Evolutionary conservation across 2,113 vertebrate genomes (phyloP).

Genomic region (Hirundichthys speculiger): DNA sequence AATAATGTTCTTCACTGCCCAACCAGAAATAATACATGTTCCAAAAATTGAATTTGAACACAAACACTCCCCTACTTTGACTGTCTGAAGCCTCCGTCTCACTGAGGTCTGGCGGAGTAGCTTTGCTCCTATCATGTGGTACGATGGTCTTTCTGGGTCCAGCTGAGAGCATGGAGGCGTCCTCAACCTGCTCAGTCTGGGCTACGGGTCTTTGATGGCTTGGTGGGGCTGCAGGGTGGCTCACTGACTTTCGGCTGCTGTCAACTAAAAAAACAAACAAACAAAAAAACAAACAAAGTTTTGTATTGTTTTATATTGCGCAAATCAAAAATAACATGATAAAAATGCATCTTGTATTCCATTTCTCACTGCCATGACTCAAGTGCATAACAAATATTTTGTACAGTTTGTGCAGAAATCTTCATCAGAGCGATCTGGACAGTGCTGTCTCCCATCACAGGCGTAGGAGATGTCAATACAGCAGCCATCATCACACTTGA

Average conservation of each 20-base stretch:
- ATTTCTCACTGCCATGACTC: too few species aligned
- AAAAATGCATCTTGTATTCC: too few species aligned
- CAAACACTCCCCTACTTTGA: slow-evolving; percentile 70
- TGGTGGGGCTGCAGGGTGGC: slow-evolving; percentile 62
- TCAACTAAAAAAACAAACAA: slow-evolving; percentile 84
- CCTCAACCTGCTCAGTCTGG: slow-evolving; percentile 44
- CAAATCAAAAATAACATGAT: too few species aligned
- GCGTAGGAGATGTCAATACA: slow-evolving; percentile 94
- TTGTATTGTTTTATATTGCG: too few species aligned
- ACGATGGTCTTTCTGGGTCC: slow-evolving; percentile 66
- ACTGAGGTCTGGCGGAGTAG: slow-evolving; percentile 63
- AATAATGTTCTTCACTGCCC: background rate
- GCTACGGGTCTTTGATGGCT: slow-evolving; percentile 56
- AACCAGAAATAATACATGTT: background rate
- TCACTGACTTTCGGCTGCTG: slow-evolving; percentile 80
- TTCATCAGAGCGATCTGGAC: slow-evolving; percentile 93
- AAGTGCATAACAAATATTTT: slow-evolving; percentile 43
- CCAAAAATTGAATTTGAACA: background rate
- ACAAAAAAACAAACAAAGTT: slow-evolving; percentile 8
- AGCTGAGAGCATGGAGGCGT: slow-evolving; percentile 48
- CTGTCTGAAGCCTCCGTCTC: slow-evolving; percentile 60
- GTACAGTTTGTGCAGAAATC: slow-evolving; percentile 92
- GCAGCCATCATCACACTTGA: slow-evolving; percentile 94
- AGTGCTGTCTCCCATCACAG: slow-evolving; percentile 91
- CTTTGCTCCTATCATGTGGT: slow-evolving; percentile 52